A percentile compares a stretch with the other conserved stretches of the same genome.
These are phyloP conservation scores for Ostrea denselamellosa DNA, from an alignment of 1,140 invertebrate genomes.

Conservation along the genomic window DNA sequence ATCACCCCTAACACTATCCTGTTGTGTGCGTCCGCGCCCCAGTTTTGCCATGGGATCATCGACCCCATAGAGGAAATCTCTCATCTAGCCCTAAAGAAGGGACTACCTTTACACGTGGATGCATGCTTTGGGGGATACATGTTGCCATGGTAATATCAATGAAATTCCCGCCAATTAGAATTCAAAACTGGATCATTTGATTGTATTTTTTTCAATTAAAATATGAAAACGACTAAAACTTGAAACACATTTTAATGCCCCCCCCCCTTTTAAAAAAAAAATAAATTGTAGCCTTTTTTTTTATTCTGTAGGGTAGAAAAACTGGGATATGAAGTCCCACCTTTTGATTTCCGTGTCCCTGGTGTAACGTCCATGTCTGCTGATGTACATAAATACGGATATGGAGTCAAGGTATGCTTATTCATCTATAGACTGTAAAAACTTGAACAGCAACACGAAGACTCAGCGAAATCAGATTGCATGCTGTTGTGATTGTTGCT, in stretches of 20 bases:
- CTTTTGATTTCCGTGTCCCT: slow-evolving; percentile 92
- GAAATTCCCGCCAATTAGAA: background rate
- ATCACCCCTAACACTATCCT: slow-evolving; percentile 91
- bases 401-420: slow-evolving; percentile 69
- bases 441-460: too few relatives aligned
- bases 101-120: slow-evolving; percentile 97
- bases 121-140: slow-evolving; percentile 96
- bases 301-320: slow-evolving; percentile 93
- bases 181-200: background rate
- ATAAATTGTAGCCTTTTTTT: background rate
- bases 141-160: slow-evolving; percentile 82
- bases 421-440: too few relatives aligned
- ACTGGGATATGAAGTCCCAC: slow-evolving; percentile 86
- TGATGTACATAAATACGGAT: slow-evolving; percentile 93
- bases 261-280: too few relatives aligned
- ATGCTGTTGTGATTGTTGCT: too few relatives aligned
- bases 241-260: too few relatives aligned
- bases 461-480: too few relatives aligned
- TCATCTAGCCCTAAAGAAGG: slow-evolving; percentile 87
- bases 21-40: slow-evolving; percentile 95
- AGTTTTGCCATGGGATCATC: slow-evolving; percentile 97
- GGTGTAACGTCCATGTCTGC: slow-evolving; percentile 98
- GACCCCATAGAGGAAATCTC: slow-evolving; percentile 94
- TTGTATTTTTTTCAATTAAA: too few relatives aligned
- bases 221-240: background rate